Evolutionary conservation across 2,797 vertebrate species (phyloP).

Genomic region (Spondyliosoma cantharus): DNA sequence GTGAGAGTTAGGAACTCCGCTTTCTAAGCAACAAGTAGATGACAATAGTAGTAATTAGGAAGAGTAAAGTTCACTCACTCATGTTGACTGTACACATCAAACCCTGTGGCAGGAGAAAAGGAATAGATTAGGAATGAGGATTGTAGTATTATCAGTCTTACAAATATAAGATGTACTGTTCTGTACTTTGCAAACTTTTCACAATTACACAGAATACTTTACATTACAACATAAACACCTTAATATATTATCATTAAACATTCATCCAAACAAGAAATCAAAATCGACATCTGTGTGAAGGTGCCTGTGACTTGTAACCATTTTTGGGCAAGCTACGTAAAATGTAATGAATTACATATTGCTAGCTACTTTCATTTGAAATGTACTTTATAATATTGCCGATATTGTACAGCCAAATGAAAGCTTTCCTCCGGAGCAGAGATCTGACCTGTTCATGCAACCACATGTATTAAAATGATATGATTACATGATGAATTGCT

Average conservation of each 20-base stretch:
- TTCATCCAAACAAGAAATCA: neutral
- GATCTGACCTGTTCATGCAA: too few species aligned
- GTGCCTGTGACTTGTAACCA: too few species aligned
- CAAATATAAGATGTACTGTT: neutral
- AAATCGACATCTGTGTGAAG: neutral
- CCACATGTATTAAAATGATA: too few species aligned
- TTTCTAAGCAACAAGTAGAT: neutral
- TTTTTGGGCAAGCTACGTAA: too few species aligned
- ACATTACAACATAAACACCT: neutral
- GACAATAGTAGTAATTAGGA: neutral
- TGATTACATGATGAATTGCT: too few species aligned
- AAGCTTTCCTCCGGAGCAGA: too few species aligned
- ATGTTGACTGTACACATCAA: conserved; percentile 50
- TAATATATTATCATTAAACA: neutral
- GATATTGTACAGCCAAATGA: too few species aligned
- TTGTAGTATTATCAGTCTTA: neutral
- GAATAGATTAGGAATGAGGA: neutral
- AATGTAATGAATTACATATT: too few species aligned
- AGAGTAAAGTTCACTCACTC: conserved; percentile 67
- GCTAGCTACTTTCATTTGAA: too few species aligned
- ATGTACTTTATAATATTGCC: too few species aligned
- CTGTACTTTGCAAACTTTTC: neutral
- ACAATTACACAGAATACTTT: neutral
- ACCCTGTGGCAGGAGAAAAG: conserved; percentile 54
- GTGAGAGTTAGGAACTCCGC: neutral